phyloP scores from a whole-genome alignment of 2,888 invertebrate genomes.

The Achlya flavicornis region DNA sequence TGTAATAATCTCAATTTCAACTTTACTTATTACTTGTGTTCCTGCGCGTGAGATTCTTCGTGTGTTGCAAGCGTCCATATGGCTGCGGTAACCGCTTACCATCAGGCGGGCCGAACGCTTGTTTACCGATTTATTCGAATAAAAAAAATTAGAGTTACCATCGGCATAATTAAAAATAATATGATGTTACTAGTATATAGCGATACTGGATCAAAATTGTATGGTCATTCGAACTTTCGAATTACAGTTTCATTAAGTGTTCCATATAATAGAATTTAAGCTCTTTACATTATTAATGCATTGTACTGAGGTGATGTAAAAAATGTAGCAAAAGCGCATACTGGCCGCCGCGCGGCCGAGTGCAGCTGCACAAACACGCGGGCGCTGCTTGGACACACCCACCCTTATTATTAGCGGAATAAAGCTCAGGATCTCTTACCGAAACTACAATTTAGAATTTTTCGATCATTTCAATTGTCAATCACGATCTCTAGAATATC shows the following conservation, averaged over 20 bases:
- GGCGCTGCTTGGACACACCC: background rate
- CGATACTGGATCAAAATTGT: background rate
- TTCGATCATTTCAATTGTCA: background rate
- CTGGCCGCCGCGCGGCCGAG: conserved; percentile 20
- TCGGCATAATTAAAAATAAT: background rate
- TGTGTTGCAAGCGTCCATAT: too few relatives aligned
- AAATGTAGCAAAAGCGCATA: conserved; percentile 28
- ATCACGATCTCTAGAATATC: background rate
- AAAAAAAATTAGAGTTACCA: too few relatives aligned
- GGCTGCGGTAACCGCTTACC: too few relatives aligned
- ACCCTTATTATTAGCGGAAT: background rate
- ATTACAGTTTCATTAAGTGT: conserved; percentile 51
- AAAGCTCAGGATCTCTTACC: background rate
- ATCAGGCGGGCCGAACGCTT: too few relatives aligned
- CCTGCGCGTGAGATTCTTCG: too few relatives aligned
- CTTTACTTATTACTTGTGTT: too few relatives aligned
- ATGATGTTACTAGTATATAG: too few relatives aligned
- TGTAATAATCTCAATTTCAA: too few relatives aligned
- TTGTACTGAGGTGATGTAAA: conserved; percentile 56
- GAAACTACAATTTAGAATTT: background rate
- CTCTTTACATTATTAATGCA: conserved; percentile 68
- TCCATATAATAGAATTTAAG: conserved; percentile 67
- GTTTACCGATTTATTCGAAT: too few relatives aligned
- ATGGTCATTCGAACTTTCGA: background rate
- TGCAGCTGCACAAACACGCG: conserved; percentile 47